Evolutionary conservation across 2,113 vertebrate genomes (phyloP), one percentile per base, ranked within the genome.

Genomic region (Hippopotamus amphibius): DNA sequence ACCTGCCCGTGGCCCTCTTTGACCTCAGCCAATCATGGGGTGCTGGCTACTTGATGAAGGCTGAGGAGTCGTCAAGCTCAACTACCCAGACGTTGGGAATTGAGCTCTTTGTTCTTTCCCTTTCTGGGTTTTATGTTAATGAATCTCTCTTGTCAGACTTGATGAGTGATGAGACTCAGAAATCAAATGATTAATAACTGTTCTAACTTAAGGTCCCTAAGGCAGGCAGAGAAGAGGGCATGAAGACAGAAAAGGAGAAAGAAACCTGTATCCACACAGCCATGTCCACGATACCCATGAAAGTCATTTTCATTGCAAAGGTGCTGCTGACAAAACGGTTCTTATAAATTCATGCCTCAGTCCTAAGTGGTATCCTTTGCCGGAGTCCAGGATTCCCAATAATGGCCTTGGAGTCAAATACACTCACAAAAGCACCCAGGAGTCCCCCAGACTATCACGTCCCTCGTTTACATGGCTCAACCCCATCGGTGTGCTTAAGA

Each of bases 111-210:
- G 93, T 74, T 43, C 83, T 97, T 90, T 96, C 41, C 48, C 33
- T 94, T 85, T 96, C 79, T 74, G 26, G 22, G 61, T 63, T 94
- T 92, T 96, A 89, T 83, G 77, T 71, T 95, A 96, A 96, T 93
- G 46, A 46, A 79, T 88, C 48, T 72, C 43, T 96, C 79, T 84
- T 95, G 92, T 96, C 90, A 84, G 71, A 92, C 66, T 84, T 89
- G 81, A 92, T 89, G 96, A 97, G 46, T 61, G 97, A 96, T 83
- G 68, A 43, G 83, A 22, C 68, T 55, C 41, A 93, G 69, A 88
- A 97, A 84, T 87, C 53, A 88, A 84, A 81, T 96, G 97, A 97
- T 96, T 95, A 95, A 96, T 77, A 93, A 53, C 17, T 71, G n/a
- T 72, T 86, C 53, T 87, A 89, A 41, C 43, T 63, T 92, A 55